A percentile compares a stretch with the other conserved stretches of the same genome.
These are phyloP conservation scores for Seira ritae DNA, from an alignment of 2,888 invertebrate genomes.

Conservation along the genomic window DNA sequence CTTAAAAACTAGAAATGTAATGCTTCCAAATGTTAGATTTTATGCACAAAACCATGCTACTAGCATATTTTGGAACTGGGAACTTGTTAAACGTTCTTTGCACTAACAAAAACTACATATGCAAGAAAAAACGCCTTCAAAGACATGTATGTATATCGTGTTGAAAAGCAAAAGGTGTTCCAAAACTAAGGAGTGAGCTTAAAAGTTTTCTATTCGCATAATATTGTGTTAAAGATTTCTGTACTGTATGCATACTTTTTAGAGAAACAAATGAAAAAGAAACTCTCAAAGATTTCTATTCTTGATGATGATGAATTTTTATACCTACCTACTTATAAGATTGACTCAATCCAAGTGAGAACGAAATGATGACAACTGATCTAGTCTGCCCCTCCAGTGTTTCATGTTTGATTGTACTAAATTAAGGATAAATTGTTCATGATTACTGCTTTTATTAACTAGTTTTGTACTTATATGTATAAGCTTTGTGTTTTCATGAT, in stretches of 20 bases:
- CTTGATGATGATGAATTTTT: conserved; percentile 16
- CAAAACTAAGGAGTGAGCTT: too few species aligned
- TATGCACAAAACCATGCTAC: too few species aligned
- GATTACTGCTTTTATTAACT: too few species aligned
- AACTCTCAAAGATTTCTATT: not conserved
- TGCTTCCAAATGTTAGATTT: too few species aligned
- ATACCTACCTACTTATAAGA: too few species aligned
- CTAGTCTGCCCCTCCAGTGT: not conserved
- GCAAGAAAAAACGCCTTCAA: too few species aligned
- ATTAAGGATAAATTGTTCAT: not conserved
- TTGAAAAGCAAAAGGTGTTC: too few species aligned
- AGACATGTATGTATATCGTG: too few species aligned
- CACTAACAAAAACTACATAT: not conserved
- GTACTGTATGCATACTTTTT: not conserved
- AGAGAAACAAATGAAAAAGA: not conserved
- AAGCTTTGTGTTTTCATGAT: too few species aligned
- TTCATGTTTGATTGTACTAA: not conserved
- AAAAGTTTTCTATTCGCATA: too few species aligned
- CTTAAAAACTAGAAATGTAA: too few species aligned
- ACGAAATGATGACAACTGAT: not conserved
- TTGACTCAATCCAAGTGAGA: not conserved
- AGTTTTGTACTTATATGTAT: too few species aligned
- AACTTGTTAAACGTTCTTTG: not conserved
- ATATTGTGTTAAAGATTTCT: not conserved
- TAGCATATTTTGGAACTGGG: not conserved